Base-by-base conservation (phyloP, 2,888 invertebrate species). In the Lordiphosa fenestrarum region DNA sequence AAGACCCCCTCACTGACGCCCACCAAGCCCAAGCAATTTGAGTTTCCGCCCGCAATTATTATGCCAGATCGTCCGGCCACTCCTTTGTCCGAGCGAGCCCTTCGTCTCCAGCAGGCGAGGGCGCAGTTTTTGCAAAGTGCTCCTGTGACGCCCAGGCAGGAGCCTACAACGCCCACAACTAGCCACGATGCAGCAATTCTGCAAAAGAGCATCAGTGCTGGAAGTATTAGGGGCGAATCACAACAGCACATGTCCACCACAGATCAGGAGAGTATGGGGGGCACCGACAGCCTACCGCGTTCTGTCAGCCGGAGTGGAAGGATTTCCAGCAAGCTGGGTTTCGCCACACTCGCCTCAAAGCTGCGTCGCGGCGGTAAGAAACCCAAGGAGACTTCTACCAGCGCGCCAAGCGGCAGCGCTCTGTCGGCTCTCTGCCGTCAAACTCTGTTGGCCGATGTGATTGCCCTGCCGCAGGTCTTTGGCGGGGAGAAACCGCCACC, bases 401-500 rank as follows among this genome's bases (percentile, higher is more conserved):
- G 63, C 2, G 23, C 76, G 75, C 41, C 67, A 73, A 30, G 59
- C 39, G 90, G 91, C 77, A 92, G 93, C 53, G 93, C 94, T 0
- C 91, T 95, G 0, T 92, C 94, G 0, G 91, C 92, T 2, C 90
- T 95, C 4, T 95, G 95, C 71, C 91, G 95, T 1, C 95, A 95
- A 86, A 95, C 94, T 78, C 89, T 95, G 3, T 89, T 95, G 4
- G 94, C 95, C 9, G 92, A 93, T 76, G 90, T 92, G 9, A 84
- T 85, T 41, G 81, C 85, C 0, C 42, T 78, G 30, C 85, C 87
- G 3, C 75, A 85, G 61, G 58, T 57, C 1, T 54, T 71, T 6
- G 57, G 42, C 0, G 53, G 52, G 2, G 70, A 64, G 7, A 61
- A 60, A 6, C 83, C 75, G 4, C 67, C 75, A 4, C 44, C 72